Evolutionary conservation across 1,140 invertebrate genomes (phyloP), one percentile per base, ranked within the genome.

Genomic region (Microvelia longipes): DNA sequence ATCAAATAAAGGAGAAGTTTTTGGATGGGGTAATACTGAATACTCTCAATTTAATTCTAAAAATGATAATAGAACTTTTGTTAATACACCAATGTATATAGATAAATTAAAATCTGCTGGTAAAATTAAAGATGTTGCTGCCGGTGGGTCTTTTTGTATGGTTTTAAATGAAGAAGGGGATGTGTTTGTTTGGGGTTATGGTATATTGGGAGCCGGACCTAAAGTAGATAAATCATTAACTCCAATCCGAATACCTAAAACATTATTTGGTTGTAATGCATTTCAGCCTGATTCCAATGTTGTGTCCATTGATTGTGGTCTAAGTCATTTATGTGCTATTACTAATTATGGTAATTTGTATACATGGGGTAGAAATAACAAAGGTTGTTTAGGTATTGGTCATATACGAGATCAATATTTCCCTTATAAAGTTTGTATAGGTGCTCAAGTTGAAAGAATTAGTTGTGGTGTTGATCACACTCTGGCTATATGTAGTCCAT

Each of bases 21-120:
- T 97, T 83, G 95, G 94, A 0, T 98, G 96, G 95, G 96, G 96
- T 26, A 98, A 96, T 78, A 90, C 90, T 0, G 96, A 98, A 81
- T 98, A 97, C 77, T 86, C 86, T 1, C 95, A 98, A 78, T 80
- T 98, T 30, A 76, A 82, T 50, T n/a, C 70, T 1, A 14, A 70
- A 0, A 70, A 30, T 25, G 76, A 79, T n/a, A 85, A 88, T n/a
- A 29, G 28, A 25, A 66, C 50, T 13, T 19, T 62, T 30, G 1
- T 68, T 28, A 30, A 70, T 19, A 61, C 68, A 24, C 19, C 69
- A 14, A 66, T 68, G 27, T 30, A 26, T 11, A 29, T 28, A 28
- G 24, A 63, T 2, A 70, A 70, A 27, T 28, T 97, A 1, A 80
- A 84, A 69, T 77, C 85, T 14, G 74, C 91, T 60, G 94, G 93